These are phyloP conservation scores for Danio kyathit DNA, from an alignment of 2,797 vertebrate genomes.

Conservation along the genomic window DNA sequence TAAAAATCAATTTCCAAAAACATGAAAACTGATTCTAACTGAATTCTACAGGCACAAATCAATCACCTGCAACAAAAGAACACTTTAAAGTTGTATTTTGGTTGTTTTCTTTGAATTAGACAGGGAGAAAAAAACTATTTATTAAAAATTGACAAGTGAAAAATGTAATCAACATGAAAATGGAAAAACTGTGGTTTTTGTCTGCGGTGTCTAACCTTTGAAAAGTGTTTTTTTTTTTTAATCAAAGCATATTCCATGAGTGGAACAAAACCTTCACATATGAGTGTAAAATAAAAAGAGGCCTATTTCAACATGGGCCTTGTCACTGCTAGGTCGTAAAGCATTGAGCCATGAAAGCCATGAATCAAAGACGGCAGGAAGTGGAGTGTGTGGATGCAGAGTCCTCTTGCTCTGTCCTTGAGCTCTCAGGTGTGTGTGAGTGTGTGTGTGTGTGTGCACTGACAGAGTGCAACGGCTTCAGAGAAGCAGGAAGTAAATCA, in stretches of 20 bases:
- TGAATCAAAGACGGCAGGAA: conserved; percentile 52
- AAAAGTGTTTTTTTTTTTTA: not conserved
- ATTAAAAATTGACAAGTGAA: too few relatives aligned
- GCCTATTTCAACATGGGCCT: conserved; percentile 16
- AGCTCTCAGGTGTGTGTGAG: conserved; percentile 34
- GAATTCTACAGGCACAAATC: too few relatives aligned
- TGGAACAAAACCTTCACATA: not conserved
- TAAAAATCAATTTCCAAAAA: too few relatives aligned
- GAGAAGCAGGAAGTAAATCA: conserved; percentile 75
- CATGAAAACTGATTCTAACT: too few relatives aligned
- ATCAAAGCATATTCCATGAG: not conserved
- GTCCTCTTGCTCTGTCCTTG: conserved; percentile 55
- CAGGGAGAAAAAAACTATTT: too few relatives aligned
- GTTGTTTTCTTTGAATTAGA: too few relatives aligned
- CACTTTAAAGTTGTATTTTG: too few relatives aligned
- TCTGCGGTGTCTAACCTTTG: too few relatives aligned
- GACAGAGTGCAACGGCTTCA: conserved; percentile 69
- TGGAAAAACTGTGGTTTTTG: too few relatives aligned
- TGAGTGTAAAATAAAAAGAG: conserved; percentile 35
- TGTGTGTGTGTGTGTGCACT: conserved; percentile 53
- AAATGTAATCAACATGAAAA: too few relatives aligned
- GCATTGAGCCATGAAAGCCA: conserved; percentile 55
- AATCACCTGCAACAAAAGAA: too few relatives aligned
- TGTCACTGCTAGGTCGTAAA: conserved; percentile 33
- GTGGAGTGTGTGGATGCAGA: conserved; percentile 40